Percentiles rank a stretch among this genome's conserved stretches.
Evolutionary conservation across 1,140 invertebrate species (phyloP).

Genomic region (Drosophila melanogaster): Release_6_plus_ISO1_MT NT_037436.4:3135001-3135500

Average conservation of each 20-base stretch:
- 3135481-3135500: background rate
- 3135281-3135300: background rate
- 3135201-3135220: background rate
- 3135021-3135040: too few species aligned
- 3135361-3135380: constrained; percentile 18
- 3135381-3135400: too few species aligned
- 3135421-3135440: constrained; percentile 49
- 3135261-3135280: constrained; percentile 9
- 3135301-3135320: constrained; percentile 9
- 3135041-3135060: too few species aligned
- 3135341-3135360: constrained; percentile 32
- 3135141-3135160: constrained; percentile 37
- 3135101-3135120: constrained; percentile 1
- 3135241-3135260: constrained; percentile 33
- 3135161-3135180: constrained; percentile 36
- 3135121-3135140: constrained; percentile 25
- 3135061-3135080: too few species aligned
- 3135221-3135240: constrained; percentile 52
- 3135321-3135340: constrained; percentile 27
- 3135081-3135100: too few species aligned
- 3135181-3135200: constrained; percentile 10
- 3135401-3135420: too few species aligned
- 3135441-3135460: constrained; percentile 57
- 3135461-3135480: constrained; percentile 23
- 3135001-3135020: too few species aligned